Conservation (phyloP, 1,140 invertebrate species). For the Araneus ventricosus region DNA sequence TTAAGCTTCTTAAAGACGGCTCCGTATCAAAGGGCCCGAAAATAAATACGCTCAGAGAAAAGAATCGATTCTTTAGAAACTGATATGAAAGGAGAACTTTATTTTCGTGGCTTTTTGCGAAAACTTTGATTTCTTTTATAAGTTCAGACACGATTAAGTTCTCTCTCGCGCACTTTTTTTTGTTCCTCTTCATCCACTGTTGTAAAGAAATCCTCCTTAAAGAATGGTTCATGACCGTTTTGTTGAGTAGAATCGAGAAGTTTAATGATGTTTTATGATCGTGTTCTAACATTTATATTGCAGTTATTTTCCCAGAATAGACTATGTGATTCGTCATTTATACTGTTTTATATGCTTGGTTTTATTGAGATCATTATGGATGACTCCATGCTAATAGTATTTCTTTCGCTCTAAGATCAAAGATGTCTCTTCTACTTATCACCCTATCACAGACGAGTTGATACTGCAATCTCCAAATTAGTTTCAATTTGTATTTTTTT, state of each 20-base stretch:
- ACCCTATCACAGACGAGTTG: no score
- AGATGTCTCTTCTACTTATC: no score
- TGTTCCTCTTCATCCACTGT: not conserved
- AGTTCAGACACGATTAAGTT: slow-evolving; percentile 19
- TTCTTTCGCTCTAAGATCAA: no score
- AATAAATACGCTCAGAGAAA: slow-evolving; percentile 45
- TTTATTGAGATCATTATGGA: no score
- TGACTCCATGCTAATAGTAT: no score
- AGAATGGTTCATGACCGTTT: slow-evolving; percentile 8
- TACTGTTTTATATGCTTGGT: no score
- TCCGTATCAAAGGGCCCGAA: slow-evolving; percentile 23
- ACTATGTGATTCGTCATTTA: no score
- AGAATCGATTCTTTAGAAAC: slow-evolving; percentile 50
- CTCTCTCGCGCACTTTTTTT: not conserved
- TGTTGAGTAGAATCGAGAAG: slow-evolving; percentile 12
- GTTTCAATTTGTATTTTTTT: no score
- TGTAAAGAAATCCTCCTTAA: not conserved
- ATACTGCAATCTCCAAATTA: no score
- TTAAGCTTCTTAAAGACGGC: slow-evolving; percentile 57
- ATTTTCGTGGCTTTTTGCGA: slow-evolving; percentile 40
- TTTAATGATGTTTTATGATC: slow-evolving; percentile 31
- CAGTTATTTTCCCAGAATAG: not conserved
- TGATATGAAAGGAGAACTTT: slow-evolving; percentile 51
- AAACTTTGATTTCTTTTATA: slow-evolving; percentile 47
- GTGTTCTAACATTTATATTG: not conserved